Conservation (phyloP, 1,140 invertebrate genomes). For the Pectinophora gossypiella region DNA sequence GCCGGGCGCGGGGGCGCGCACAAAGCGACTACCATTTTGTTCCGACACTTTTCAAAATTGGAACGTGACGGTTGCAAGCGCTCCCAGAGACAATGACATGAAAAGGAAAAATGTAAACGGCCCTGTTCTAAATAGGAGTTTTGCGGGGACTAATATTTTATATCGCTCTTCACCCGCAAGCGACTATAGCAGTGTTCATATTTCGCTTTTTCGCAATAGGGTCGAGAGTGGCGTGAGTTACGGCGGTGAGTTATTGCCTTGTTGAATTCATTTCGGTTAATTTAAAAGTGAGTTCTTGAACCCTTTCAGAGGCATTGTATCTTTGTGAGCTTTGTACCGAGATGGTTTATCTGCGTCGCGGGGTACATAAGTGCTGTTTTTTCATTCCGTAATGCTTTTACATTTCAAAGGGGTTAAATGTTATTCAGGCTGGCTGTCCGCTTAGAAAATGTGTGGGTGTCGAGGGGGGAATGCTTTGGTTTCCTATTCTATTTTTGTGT, state of each 20-base stretch:
- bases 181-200: slow-evolving; percentile 24
- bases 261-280: slow-evolving; percentile 47
- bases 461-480: slow-evolving; percentile 32
- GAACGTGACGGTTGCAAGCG: slow-evolving; percentile 74
- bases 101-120: slow-evolving; percentile 74
- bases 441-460: slow-evolving; percentile 70
- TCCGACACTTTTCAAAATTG: slow-evolving; percentile 75
- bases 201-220: slow-evolving; percentile 11
- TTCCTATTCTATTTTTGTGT: slow-evolving; percentile 17
- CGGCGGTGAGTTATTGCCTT: slow-evolving; percentile 33
- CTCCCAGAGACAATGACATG: slow-evolving; percentile 72
- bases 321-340: slow-evolving; percentile 73
- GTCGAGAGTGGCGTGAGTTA: slow-evolving; percentile 31
- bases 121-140: slow-evolving; percentile 65
- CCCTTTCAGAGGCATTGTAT: slow-evolving; percentile 75
- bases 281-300: slow-evolving; percentile 75
- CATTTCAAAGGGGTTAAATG: slow-evolving; percentile 74
- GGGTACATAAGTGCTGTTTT: slow-evolving; percentile 75
- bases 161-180: slow-evolving; percentile 31
- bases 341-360: slow-evolving; percentile 73
- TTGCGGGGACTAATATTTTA: slow-evolving; percentile 56
- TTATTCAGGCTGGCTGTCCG: slow-evolving; percentile 68
- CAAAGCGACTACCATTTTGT: slow-evolving; percentile 72
- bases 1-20: slow-evolving; percentile 46
- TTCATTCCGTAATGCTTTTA: slow-evolving; percentile 75